Evolutionary conservation across 1,140 invertebrate species (phyloP), one percentile per base, ranked within the genome.

Genomic region (Drosophila sp.): DNA sequence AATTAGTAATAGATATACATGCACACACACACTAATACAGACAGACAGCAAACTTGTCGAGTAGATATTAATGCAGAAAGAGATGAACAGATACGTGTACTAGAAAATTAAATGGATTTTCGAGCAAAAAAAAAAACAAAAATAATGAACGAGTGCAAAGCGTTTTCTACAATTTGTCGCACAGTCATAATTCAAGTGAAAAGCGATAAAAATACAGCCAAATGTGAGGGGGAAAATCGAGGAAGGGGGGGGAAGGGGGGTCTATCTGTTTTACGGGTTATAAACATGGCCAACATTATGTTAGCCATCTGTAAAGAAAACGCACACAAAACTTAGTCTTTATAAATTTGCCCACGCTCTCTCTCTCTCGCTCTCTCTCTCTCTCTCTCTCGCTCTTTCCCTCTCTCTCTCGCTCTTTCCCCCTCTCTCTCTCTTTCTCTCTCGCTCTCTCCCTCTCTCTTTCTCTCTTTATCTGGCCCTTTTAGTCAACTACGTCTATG

Each of bases 1-100:
- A 87, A 78, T 87, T 86, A 86, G 74, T 80, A 53, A 71, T 54
- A 29, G 36, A 36, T 16, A 43, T 27, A 14, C 14, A 43, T 11
- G 16, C 36, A 65, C 14, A 65, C 18, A 36, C 43, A 43, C n/a
- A 53, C 25, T 8, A 9, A 40, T 27, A 38, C 9, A 48, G 45
- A 69, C 13, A 67, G 16, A 66, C 16, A 16, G 29, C 27, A 25
- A 25, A 50, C 25, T 32, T 50, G 46, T 18, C 56, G 54, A 59
- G 46, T 41, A 50, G 53, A 66, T 53, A 63, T 62, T 48, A 53
- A 46, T 32, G 34, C 18, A 27, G 29, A 29, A 7, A 29, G 7
- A 13, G 53, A 56, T 5, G 4, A 16, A 38, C 7, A 54, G 32
- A 54, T 40, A 50, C 11, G 14, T 46, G 48, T 53, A 48, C 51